Evolutionary conservation across 2,113 vertebrate genomes (phyloP).

Genomic region (Rhodinocichla rosea): DNA sequence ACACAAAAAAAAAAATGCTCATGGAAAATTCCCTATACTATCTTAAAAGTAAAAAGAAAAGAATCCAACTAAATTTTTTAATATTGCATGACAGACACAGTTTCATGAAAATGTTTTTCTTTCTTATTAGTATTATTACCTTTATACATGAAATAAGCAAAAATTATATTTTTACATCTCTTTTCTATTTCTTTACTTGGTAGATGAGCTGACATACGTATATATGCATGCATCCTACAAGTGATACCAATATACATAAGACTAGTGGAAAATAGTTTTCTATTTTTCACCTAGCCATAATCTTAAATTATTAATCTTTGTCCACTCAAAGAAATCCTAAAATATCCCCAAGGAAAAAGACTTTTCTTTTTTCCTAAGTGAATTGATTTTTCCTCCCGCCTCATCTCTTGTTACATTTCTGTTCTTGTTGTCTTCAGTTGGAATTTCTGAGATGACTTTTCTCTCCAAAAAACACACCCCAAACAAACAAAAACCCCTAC

Average conservation of each 20-base stretch:
- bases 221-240: neutral
- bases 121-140: neutral
- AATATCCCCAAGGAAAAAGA: neutral
- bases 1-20: neutral
- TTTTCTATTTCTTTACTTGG: neutral
- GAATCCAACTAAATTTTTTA: neutral
- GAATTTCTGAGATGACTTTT: neutral
- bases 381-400: neutral
- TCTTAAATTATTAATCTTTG: neutral
- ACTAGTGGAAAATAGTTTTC: neutral
- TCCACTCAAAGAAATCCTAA: neutral
- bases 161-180: neutral
- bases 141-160: neutral
- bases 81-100: neutral
- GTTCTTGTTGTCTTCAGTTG: neutral
- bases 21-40: neutral
- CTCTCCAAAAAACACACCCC: accelerated
- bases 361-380: neutral
- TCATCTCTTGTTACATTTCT: neutral
- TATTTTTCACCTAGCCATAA: neutral
- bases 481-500: accelerated
- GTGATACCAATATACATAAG: neutral
- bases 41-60: neutral
- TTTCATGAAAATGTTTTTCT: neutral
- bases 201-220: neutral